These are phyloP conservation scores for Drosophila differens DNA, from an alignment of 2,888 invertebrate species.

Conservation along the genomic window DNA sequence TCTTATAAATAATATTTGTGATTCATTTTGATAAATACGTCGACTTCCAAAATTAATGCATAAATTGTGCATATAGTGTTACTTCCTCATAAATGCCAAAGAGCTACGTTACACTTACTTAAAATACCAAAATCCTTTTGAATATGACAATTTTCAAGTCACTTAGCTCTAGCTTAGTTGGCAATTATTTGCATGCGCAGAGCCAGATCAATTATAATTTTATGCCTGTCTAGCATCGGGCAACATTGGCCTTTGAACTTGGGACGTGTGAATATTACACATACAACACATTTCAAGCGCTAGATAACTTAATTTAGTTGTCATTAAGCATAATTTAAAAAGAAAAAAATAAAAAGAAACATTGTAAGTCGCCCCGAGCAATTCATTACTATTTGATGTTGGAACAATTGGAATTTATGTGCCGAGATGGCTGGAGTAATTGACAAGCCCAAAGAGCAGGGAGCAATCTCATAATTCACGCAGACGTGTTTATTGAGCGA, in stretches of 20 bases:
- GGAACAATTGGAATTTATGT: slow-evolving; percentile 72
- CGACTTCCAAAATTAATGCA: background rate
- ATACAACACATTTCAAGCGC: slow-evolving; percentile 40
- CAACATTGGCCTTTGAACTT: slow-evolving; percentile 13
- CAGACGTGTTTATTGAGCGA: slow-evolving; percentile 23
- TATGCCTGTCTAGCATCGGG: background rate
- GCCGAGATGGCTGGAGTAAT: slow-evolving; percentile 57
- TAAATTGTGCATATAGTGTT: background rate
- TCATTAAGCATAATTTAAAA: slow-evolving; percentile 34
- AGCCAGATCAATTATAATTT: slow-evolving; percentile 19
- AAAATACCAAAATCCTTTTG: background rate
- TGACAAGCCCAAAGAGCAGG: slow-evolving; percentile 55
- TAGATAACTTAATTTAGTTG: slow-evolving; percentile 53
- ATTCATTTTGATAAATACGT: background rate
- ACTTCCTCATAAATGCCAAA: background rate
- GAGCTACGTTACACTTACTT: background rate
- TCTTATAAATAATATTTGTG: background rate
- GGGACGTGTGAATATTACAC: slow-evolving; percentile 12
- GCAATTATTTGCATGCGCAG: slow-evolving; percentile 12
- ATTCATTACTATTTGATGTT: slow-evolving; percentile 71
- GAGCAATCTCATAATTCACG: slow-evolving; percentile 54
- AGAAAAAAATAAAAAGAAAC: slow-evolving; percentile 13
- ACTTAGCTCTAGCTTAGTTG: background rate
- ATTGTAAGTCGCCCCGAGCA: slow-evolving; percentile 53
- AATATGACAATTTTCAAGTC: background rate